These are phyloP conservation scores for Daktulosphaira vitifoliae DNA, from an alignment of 1,140 invertebrate species.

Conservation along the genomic window DNA sequence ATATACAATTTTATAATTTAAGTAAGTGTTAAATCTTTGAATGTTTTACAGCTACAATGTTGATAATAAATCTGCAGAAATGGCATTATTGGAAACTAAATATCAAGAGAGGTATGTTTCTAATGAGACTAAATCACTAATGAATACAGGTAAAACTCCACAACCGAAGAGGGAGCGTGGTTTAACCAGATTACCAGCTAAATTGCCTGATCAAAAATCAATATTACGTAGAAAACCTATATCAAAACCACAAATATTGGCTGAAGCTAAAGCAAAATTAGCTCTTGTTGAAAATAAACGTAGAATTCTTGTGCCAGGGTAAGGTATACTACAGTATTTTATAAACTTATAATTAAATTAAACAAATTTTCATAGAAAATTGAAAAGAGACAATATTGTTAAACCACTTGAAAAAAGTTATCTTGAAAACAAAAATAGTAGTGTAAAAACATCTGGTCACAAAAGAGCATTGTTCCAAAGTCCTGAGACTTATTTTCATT, in stretches of 20 bases:
- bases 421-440: conserved; percentile 22
- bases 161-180: conserved; percentile 11
- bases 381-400: conserved; percentile 17
- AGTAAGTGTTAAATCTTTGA: background rate
- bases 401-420: conserved; percentile 29
- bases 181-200: background rate
- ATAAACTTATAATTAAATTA: too few relatives aligned
- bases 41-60: conserved; percentile 12
- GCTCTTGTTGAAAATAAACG: conserved; percentile 29
- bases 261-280: conserved; percentile 27
- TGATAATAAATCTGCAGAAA: conserved; percentile 19
- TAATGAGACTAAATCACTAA: conserved; percentile 21
- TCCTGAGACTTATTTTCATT: conserved; percentile 17
- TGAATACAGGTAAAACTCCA: conserved; percentile 13
- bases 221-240: conserved; percentile 19
- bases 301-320: conserved; percentile 23
- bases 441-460: background rate
- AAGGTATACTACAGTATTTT: background rate
- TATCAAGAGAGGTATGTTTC: conserved; percentile 23
- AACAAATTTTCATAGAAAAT: conserved; percentile 9
- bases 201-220: background rate
- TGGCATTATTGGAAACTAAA: conserved; percentile 11
- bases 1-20: background rate
- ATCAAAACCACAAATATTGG: conserved; percentile 26
- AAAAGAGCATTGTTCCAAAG: conserved; percentile 30